Conservation (phyloP, 1,140 invertebrate species). For the Reticulitermes speratus region DNA sequence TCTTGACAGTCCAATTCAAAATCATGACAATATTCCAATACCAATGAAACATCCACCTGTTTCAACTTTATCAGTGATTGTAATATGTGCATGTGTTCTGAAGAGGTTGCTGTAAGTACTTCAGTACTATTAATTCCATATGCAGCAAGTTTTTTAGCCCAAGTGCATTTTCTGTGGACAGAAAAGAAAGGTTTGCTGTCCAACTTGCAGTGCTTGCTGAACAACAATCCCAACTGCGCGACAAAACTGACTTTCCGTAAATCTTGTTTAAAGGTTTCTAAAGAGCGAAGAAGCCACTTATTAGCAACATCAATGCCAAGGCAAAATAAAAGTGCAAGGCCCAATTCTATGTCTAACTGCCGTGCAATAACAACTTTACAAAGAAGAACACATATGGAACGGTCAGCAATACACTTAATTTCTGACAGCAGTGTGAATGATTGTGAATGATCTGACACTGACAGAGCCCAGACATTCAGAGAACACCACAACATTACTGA, state of each 20-base stretch:
- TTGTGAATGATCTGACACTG: not conserved
- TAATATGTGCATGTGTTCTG: not conserved
- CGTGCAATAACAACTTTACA: not conserved
- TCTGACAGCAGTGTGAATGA: not conserved
- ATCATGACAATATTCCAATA: not conserved
- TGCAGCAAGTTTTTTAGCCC: not conserved
- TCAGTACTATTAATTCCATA: not conserved
- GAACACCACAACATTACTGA: not conserved
- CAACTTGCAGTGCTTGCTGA: not conserved
- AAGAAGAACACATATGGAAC: not conserved
- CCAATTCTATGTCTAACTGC: not conserved
- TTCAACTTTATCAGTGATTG: not conserved
- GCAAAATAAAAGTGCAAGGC: not conserved
- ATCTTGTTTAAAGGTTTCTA: not conserved
- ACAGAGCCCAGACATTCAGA: not conserved
- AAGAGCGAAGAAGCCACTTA: not conserved
- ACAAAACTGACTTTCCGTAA: not conserved
- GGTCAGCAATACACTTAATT: not conserved
- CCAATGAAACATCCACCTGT: not conserved
- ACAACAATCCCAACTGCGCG: not conserved
- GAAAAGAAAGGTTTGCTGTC: not conserved
- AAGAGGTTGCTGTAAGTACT: not conserved
- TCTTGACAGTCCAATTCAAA: not conserved
- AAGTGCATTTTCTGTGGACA: not conserved
- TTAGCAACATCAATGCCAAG: not conserved